Conservation (phyloP, 1,140 invertebrate genomes). For the Planococcus citri region DNA sequence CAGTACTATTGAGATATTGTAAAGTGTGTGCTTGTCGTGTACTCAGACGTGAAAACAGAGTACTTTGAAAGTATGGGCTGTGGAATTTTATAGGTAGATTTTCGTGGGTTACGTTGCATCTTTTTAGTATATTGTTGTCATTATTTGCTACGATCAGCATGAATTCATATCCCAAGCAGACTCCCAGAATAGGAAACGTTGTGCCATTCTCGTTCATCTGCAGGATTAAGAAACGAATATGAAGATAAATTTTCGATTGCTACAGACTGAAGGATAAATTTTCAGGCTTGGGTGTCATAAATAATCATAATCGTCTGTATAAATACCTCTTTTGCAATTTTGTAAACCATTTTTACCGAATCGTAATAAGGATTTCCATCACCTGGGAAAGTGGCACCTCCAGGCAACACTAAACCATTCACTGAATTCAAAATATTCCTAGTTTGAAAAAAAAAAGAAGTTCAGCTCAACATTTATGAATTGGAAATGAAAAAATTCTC, state of each 20-base stretch:
- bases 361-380: conserved; percentile 53
- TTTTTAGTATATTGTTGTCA: conserved; percentile 39
- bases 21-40: not conserved
- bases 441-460: not conserved
- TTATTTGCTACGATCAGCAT: conserved; percentile 54
- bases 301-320: too few species aligned
- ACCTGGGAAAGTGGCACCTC: conserved; percentile 54
- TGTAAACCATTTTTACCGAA: conserved; percentile 51
- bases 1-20: not conserved
- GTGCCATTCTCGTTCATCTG: conserved; percentile 52
- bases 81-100: not conserved
- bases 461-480: too few species aligned
- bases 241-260: too few species aligned
- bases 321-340: conserved; percentile 31
- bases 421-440: conserved; percentile 25
- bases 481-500: too few species aligned
- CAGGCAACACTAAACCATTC: conserved; percentile 58
- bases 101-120: conserved; percentile 12
- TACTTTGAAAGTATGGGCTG: not conserved
- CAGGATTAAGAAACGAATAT: too few species aligned
- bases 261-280: too few species aligned
- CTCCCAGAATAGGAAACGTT: conserved; percentile 76
- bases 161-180: conserved; percentile 78
- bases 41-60: not conserved
- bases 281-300: too few species aligned